phyloP scores from a whole-genome alignment of 2,797 vertebrate species.

The Sciurus carolinensis region DNA sequence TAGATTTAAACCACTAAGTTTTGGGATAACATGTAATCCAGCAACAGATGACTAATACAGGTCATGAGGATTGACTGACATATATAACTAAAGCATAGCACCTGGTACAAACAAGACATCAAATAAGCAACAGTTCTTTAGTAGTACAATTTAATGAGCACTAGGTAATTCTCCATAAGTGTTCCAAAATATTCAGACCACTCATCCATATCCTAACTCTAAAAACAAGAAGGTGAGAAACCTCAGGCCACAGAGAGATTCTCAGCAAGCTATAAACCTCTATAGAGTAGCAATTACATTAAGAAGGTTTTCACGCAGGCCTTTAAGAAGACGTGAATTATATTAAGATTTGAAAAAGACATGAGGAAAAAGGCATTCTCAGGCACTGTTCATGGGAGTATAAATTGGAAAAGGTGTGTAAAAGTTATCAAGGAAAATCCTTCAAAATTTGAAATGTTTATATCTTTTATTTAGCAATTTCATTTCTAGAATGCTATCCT shows the following conservation, averaged over 20 bases:
- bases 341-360: neutral
- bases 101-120: neutral
- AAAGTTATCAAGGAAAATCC: constrained; percentile 31
- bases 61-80: constrained; percentile 17
- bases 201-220: constrained; percentile 19
- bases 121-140: constrained; percentile 22
- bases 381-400: neutral
- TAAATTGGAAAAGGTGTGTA: constrained; percentile 46
- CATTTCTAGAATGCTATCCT: constrained; percentile 42
- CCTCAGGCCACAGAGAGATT: neutral
- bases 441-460: constrained; percentile 29
- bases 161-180: neutral
- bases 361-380: constrained; percentile 13
- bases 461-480: constrained; percentile 42
- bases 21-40: neutral
- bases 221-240: constrained; percentile 50
- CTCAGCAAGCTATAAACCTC: constrained; percentile 49
- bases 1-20: neutral
- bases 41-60: neutral
- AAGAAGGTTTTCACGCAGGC: constrained; percentile 44
- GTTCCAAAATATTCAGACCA: constrained; percentile 16
- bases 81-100: neutral
- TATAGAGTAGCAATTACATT: constrained; percentile 23
- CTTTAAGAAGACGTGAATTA: constrained; percentile 50
- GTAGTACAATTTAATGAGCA: constrained; percentile 31